Base-by-base conservation (phyloP, 2,113 vertebrate genomes). In the Dipodomys spectabilis region DNA sequence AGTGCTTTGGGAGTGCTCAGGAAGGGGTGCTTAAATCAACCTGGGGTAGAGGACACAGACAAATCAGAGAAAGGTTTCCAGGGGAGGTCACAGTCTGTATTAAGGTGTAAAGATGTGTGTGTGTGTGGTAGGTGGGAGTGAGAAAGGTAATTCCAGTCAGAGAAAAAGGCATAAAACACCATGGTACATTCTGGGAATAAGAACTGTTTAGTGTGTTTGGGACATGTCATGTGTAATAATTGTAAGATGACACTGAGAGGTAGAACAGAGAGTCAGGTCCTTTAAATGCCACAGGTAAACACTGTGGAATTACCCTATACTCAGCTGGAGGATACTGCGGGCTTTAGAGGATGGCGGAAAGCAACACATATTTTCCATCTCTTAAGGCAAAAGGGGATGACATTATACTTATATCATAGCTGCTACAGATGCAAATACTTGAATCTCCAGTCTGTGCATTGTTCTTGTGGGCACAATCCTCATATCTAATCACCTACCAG, bases 401-500 rank as follows among this genome's bases (percentile, higher is more conserved):
- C 16, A 62, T 64, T 88, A 86, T 68, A 11, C 10, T 18, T 57
- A 44, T 27, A 94, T 27, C 67, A 78, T 72, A 91, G n/a, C 30
- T 91, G 57, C 19, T 64, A 81, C 23, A 86, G 62, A 86, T 87
- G 32, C 23, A 88, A 68, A 81, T 80, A 77, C 72, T 91, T 15
- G 49, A 30, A 72, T 71, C 12, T 5, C 13, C 32, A 71, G 73
- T 86, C 30, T 91, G 27, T 65, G 53, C 32, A 22, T 72, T 74
- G 30, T 77, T 35, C 0, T 27, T 39, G 22, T 64, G 20, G 15
- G 44, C 15, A 64, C 53, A 90, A 64, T n/a, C 83, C 32, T 68
- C 12, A 20, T 0, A 69, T 0, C 1, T 74, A 83, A 78, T 77
- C 60, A 97, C 98, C 27, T 96, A 99, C 99, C 99, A 8, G 99